phyloP scores from a whole-genome alignment of 2,888 invertebrate species.

The Epinotia demarniana region DNA sequence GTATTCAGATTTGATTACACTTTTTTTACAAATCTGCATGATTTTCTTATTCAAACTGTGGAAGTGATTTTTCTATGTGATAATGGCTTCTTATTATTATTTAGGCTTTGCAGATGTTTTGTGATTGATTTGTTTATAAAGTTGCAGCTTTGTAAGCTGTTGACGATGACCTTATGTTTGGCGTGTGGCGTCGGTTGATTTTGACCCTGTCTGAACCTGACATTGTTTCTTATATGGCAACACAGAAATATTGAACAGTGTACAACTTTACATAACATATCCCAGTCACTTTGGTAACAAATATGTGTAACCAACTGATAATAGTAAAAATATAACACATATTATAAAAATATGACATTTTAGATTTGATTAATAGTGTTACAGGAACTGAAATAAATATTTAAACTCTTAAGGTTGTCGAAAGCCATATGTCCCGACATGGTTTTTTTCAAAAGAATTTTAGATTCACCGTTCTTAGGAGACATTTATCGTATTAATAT shows the following conservation, averaged over 20 bases:
- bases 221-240: conserved; percentile 54
- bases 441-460: too few relatives aligned
- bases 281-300: neutral
- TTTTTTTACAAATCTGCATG: conserved; percentile 58
- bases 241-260: conserved; percentile 53
- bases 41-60: conserved; percentile 43
- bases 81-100: conserved; percentile 77
- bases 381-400: too few relatives aligned
- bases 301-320: too few relatives aligned
- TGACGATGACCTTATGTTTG: conserved; percentile 52
- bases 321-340: too few relatives aligned
- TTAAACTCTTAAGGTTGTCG: too few relatives aligned
- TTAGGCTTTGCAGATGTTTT: conserved; percentile 74
- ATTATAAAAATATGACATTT: too few relatives aligned
- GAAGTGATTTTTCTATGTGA: conserved; percentile 39
- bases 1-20: conserved; percentile 46
- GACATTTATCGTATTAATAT: too few relatives aligned
- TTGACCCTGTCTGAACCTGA: conserved; percentile 67
- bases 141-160: conserved; percentile 30
- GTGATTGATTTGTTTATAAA: conserved; percentile 33
- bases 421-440: too few relatives aligned
- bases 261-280: neutral
- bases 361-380: too few relatives aligned
- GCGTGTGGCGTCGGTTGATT: conserved; percentile 70
- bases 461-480: too few relatives aligned